Percentiles rank a stretch among this genome's conserved stretches.
These are phyloP conservation scores for Euzophera pinguis DNA, from an alignment of 2,888 invertebrate genomes.

Conservation along the genomic window DNA sequence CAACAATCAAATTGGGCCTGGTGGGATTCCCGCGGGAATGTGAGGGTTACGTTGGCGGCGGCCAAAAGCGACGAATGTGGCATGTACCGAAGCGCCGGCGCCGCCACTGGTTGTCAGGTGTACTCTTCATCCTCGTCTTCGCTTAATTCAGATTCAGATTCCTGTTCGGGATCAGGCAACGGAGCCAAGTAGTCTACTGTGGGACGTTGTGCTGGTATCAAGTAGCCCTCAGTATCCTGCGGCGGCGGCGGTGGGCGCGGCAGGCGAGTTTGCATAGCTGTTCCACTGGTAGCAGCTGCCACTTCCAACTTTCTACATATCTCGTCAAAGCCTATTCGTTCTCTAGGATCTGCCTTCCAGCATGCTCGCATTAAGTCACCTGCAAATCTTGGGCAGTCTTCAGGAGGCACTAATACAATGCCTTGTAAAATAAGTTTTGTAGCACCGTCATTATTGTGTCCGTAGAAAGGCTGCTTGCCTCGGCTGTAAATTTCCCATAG, in stretches of 20 bases:
- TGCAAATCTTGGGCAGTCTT: conserved; percentile 86
- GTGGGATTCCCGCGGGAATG: conserved; percentile 49
- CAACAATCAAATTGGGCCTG: conserved; percentile 42
- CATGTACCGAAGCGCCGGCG: conserved; percentile 52
- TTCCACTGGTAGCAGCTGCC: conserved; percentile 49
- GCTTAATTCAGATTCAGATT: conserved; percentile 55
- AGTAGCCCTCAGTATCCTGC: conserved; percentile 84
- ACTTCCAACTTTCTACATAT: conserved; percentile 83
- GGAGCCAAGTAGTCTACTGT: conserved; percentile 80
- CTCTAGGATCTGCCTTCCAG: conserved; percentile 89
- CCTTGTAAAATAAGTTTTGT: conserved; percentile 88
- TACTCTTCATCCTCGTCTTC: conserved; percentile 64
- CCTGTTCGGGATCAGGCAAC: conserved; percentile 64
- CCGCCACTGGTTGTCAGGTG: conserved; percentile 52
- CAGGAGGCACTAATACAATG: conserved; percentile 88
- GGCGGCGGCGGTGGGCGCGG: conserved; percentile 78
- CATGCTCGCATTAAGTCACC: conserved; percentile 88
- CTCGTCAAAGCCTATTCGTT: conserved; percentile 85
- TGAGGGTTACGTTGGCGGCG: conserved; percentile 38
- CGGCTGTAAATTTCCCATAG: conserved; percentile 96
- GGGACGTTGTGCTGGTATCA: conserved; percentile 79
- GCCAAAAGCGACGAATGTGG: conserved; percentile 46
- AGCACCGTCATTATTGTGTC: conserved; percentile 93
- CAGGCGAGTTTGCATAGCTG: conserved; percentile 47
- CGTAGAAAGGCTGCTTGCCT: conserved; percentile 96